Percentiles rank a stretch among this genome's conserved stretches.
These are phyloP conservation scores for Nerophis ophidion DNA, from an alignment of 2,113 vertebrate genomes.

Conservation along the genomic window DNA sequence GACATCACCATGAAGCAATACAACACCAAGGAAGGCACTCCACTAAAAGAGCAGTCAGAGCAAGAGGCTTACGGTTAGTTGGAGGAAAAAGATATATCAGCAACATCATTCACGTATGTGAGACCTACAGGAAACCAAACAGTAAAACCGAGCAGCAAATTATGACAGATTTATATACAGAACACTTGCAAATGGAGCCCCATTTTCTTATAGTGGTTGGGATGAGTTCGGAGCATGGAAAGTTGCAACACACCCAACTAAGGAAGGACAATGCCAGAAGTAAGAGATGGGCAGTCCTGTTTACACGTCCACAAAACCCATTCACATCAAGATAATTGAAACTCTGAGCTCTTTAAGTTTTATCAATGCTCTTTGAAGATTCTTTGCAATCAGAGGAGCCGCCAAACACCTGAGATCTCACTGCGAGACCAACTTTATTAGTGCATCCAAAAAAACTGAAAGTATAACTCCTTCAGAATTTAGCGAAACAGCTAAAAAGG, in stretches of 20 bases:
- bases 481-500: not conserved
- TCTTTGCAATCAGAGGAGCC: constrained; percentile 12
- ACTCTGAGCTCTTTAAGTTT: constrained; percentile 22
- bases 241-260: constrained; percentile 6
- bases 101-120: constrained; percentile 12
- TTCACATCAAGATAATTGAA: constrained; percentile 26
- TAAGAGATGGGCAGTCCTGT: constrained; percentile 26
- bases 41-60: not conserved
- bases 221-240: constrained; percentile 30
- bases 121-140: constrained; percentile 3
- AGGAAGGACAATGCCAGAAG: constrained; percentile 8
- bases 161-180: constrained; percentile 16
- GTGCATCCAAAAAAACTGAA: constrained; percentile 16
- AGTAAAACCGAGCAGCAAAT: constrained; percentile 12
- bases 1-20: not conserved
- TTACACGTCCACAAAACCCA: not conserved
- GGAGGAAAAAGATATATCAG: constrained; percentile 14
- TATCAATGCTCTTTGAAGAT: constrained; percentile 21
- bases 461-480: constrained; percentile 6
- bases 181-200: constrained; percentile 6
- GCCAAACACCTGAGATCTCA: constrained; percentile 22
- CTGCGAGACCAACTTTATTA: constrained; percentile 27
- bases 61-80: not conserved
- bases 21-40: not conserved
- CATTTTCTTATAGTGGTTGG: constrained; percentile 18